Percentiles rank a stretch among this genome's conserved stretches.
Conservation (phyloP, 2,888 invertebrate genomes). For the Gibbula magus region DNA sequence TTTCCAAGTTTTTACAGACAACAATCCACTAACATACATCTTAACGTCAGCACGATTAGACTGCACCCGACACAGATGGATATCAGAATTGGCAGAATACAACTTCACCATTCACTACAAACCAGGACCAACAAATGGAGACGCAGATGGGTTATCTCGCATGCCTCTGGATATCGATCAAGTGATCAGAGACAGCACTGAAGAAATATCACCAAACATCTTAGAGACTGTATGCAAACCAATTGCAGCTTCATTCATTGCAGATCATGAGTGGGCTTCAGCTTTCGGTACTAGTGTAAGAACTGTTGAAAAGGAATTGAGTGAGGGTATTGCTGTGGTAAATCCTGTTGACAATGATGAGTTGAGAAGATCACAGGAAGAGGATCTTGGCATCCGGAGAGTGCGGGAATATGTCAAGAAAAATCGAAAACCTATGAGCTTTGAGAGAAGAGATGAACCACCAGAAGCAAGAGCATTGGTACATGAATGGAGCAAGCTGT, state of each 20-base stretch:
- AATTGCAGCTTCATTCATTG: background rate
- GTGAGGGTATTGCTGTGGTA: background rate
- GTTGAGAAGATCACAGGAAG: background rate
- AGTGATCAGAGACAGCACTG: background rate
- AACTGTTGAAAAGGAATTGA: background rate
- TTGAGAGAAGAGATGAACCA: background rate
- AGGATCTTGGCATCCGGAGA: too few relatives aligned
- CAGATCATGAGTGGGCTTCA: background rate
- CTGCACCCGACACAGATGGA: background rate
- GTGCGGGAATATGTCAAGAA: too few relatives aligned
- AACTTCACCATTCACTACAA: background rate
- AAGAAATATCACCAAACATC: conserved; percentile 3
- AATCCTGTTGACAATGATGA: background rate
- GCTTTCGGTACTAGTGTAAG: background rate
- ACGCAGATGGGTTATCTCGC: conserved; percentile 1
- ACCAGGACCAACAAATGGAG: background rate
- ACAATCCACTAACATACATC: background rate
- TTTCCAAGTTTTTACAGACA: background rate
- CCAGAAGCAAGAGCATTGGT: background rate
- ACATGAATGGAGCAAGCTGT: background rate
- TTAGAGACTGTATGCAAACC: background rate
- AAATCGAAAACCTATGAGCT: too few relatives aligned
- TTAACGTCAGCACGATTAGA: background rate
- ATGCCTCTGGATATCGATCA: background rate
- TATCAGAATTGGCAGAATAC: conserved; percentile 1